phyloP scores from a whole-genome alignment of 2,113 vertebrate species.

The Callipepla californica region DNA sequence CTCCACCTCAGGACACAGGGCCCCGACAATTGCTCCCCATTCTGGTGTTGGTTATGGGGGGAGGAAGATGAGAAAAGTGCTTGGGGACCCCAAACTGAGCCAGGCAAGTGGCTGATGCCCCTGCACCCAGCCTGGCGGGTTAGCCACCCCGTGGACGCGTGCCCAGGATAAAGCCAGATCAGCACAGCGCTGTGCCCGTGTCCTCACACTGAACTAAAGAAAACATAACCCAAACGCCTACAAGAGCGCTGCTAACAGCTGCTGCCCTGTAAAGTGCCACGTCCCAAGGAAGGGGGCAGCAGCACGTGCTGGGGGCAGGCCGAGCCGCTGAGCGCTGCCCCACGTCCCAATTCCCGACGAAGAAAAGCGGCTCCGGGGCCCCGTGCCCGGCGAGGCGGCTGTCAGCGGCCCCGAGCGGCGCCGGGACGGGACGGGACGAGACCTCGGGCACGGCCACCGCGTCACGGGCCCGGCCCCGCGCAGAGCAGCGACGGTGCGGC shows the following conservation, averaged over 20 bases:
- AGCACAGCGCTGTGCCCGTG: background rate
- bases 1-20: background rate
- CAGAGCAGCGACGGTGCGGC: no score
- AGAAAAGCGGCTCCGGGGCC: fast-evolving
- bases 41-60: background rate
- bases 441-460: no score
- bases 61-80: background rate
- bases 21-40: background rate
- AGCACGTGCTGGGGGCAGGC: fast-evolving
- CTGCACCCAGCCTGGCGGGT: fast-evolving
- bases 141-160: fast-evolving
- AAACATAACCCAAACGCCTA: background rate
- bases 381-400: background rate
- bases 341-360: fast-evolving
- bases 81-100: no score
- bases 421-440: no score
- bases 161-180: fast-evolving
- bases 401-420: background rate
- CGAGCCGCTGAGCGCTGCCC: background rate
- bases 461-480: no score
- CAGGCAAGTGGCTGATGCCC: no score
- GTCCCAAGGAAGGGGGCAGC: fast-evolving
- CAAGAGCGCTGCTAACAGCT: fast-evolving
- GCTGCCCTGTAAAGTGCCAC: fast-evolving
- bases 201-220: background rate